Evolutionary conservation across 2,797 vertebrate genomes (phyloP), one percentile per base, ranked within the genome.

Genomic region (Liparis tanakae): DNA sequence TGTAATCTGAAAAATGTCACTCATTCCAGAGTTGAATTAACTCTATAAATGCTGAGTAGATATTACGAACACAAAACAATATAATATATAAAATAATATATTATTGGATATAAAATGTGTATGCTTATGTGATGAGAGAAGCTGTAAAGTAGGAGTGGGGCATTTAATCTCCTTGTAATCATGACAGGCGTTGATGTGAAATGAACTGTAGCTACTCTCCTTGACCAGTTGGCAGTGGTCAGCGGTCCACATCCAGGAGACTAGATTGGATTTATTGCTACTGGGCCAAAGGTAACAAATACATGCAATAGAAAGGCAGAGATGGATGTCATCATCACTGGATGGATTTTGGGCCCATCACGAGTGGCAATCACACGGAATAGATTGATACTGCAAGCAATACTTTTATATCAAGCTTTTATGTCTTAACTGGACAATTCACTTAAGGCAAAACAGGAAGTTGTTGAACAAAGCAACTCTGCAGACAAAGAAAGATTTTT

Each of bases 181-280:
- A 88, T 90, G 89, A 85, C 68, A 69, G 73, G 72, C 73, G 82
- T 87, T 79, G 80, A 86, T 82, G 91, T 91, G 90, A 93, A 93
- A 91, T 94, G 91, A 94, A 93, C 89, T 94, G 91, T 88, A 82
- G 89, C 88, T 87, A 84, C 82, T 94, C 91, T 92, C 91, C 92
- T 94, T 94, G 93, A 94, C 94, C 92, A 93, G 91, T 90, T 93
- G 78, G 74, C 86, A 90, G 92, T 93, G 94, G 94, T 93, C 94
- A 94, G 90, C 78, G 90, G 93, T 91, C 93, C 93, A 93, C 90
- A 89, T 91, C 93, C 88, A 88, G 86, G 73, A 89, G 92, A 94
- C 93, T 89, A 94, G 93, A 93, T 92, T 94, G 91, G 91, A 95
- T 95, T 94, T 94, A 95, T 94, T 93, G 92, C 92, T 90, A 89